Percentiles rank a stretch among this genome's conserved stretches.
Conservation (phyloP, 2,888 invertebrate species). For the Gisinianus flammeolus region DNA sequence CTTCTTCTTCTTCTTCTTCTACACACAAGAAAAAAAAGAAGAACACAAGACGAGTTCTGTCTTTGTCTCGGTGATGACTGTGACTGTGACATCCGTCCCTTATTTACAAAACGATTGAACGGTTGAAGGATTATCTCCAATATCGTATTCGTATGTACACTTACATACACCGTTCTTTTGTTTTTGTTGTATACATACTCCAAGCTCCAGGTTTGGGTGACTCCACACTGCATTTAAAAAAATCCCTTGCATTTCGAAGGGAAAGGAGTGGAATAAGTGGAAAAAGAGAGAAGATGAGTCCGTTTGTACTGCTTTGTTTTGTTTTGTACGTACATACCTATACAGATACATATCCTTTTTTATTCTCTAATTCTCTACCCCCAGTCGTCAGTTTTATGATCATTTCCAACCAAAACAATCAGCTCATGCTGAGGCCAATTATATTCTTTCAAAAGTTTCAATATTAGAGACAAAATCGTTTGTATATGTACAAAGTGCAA, state of each 20-base stretch:
- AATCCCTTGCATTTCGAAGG: too few species aligned
- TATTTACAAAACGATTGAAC: conserved; percentile 29
- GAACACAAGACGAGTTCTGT: too few species aligned
- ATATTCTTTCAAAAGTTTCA: neutral
- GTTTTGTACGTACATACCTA: too few species aligned
- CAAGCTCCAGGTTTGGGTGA: neutral
- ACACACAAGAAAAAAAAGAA: too few species aligned
- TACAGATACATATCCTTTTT: neutral
- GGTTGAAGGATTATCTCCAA: conserved; percentile 31
- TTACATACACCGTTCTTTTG: too few species aligned
- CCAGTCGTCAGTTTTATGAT: conserved; percentile 43
- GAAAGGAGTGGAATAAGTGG: too few species aligned
- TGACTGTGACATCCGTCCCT: neutral
- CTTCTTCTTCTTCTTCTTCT: too few species aligned
- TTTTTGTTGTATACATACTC: too few species aligned
- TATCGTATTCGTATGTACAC: neutral
- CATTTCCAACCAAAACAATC: conserved; percentile 40
- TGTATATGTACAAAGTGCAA: too few species aligned
- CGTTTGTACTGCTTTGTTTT: too few species aligned
- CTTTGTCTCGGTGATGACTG: too few species aligned
- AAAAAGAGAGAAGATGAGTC: too few species aligned
- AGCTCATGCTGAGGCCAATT: conserved; percentile 31
- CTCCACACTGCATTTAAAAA: neutral
- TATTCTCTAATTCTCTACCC: conserved; percentile 23
- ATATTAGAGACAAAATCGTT: neutral